Base-by-base conservation (phyloP, 2,113 vertebrate genomes). In the Planiliza haematocheilus region DNA sequence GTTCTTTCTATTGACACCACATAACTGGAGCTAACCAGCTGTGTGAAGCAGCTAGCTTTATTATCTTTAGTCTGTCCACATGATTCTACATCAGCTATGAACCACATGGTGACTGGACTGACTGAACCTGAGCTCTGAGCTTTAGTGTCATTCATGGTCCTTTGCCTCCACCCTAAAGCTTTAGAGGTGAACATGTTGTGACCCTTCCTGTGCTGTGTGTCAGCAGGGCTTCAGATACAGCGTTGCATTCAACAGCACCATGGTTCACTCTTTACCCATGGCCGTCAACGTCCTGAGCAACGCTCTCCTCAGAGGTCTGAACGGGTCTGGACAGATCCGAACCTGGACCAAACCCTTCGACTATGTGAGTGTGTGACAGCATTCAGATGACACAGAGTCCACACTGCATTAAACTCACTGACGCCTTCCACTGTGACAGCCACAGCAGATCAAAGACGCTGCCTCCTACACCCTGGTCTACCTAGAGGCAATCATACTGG, bases 281-380 rank as follows among this genome's bases (percentile, higher is more conserved):
- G 62, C 94, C 30, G 94, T 98, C 77, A 99, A 97, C 14, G 64
- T 97, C 0, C 95, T 98, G 49, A 99, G 97, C 90, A 99, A 99
- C 20, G 94, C 96, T 5, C 91, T 98, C 2, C 94, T 99, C 2
- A 90, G 81, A 77, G 91, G 84, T 3, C 77, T 95, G 13, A 97
- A 98, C 0, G 92, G 95, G 4, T 95, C 94, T 0, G 95, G 96
- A 39, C 94, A 20, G 34, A 99, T 99, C 82, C 89, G 94, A 9
- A 91, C 96, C 53, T 98, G 96, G 96, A 96, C 93, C 88, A 96
- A 96, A 77, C 98, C 98, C 0, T 97, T 99, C 43, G 89, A 94
- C n/a, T 91, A 91, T 58, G 94, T 95, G 86, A 93, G 93, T 65
- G 2, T 14, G 7, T 10, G 3, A 9, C 14, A 16, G 53, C 0